phyloP scores from a whole-genome alignment of 2,113 vertebrate species.

The Xyrauchen texanus region DNA sequence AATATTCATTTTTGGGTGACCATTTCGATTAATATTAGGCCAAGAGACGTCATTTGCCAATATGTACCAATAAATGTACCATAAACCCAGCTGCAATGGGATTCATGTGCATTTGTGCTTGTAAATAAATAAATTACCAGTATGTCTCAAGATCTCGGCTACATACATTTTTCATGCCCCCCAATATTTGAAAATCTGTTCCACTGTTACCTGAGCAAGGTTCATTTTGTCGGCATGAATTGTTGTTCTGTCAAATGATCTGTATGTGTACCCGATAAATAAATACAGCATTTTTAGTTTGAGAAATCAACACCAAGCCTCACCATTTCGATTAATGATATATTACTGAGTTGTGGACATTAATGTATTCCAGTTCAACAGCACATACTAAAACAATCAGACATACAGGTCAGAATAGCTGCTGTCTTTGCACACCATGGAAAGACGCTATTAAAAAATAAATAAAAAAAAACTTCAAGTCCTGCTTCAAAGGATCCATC shows the following conservation, averaged over 20 bases:
- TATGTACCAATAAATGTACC: background rate
- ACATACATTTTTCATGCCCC: background rate
- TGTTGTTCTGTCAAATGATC: background rate
- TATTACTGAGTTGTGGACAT: background rate
- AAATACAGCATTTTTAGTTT: background rate
- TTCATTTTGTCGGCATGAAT: background rate
- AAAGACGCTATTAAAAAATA: constrained; percentile 1
- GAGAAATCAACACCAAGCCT: background rate
- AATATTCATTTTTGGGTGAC: too few species aligned
- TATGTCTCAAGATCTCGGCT: background rate
- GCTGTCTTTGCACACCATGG: constrained; percentile 34
- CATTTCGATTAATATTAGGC: too few species aligned
- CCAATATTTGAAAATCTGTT: background rate
- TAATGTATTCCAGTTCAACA: constrained; percentile 31
- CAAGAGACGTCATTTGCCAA: too few species aligned
- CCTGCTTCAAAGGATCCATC: constrained; percentile 20
- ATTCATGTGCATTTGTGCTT: background rate
- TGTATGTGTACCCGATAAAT: background rate
- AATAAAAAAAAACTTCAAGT: constrained; percentile 16
- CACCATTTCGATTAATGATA: background rate
- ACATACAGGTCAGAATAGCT: constrained; percentile 43
- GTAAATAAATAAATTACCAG: constrained; percentile 1
- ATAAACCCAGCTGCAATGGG: background rate
- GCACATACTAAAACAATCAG: constrained; percentile 22
- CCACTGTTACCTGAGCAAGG: background rate